A percentile compares a stretch with the other conserved stretches of the same genome.
phyloP scores from a whole-genome alignment of 2,888 invertebrate species.

The Leptarthrus brevirostris region DNA sequence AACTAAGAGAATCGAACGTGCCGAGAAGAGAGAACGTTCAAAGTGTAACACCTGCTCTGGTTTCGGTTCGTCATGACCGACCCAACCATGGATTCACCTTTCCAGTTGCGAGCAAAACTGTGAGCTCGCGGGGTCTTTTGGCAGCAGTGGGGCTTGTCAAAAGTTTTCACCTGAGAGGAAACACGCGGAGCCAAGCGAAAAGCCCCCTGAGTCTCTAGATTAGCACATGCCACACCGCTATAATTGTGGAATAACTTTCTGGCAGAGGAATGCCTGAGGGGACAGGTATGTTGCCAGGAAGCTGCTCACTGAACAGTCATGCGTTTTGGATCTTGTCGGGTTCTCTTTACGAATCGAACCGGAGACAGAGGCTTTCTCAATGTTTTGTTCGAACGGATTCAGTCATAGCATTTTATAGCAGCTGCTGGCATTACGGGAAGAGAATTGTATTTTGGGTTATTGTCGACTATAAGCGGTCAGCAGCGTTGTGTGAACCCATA shows the following conservation, averaged over 20 bases:
- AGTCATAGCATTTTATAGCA: not conserved
- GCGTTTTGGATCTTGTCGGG: not conserved
- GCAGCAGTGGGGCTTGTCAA: not conserved
- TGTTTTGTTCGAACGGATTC: not conserved
- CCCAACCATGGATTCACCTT: not conserved
- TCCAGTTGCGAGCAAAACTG: not conserved
- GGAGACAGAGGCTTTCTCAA: not conserved
- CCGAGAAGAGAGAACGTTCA: not conserved
- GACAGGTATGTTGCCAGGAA: not conserved
- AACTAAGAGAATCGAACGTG: not conserved
- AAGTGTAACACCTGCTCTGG: not conserved
- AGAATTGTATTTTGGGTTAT: not conserved
- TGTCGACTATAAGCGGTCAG: no score
- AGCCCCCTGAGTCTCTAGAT: not conserved
- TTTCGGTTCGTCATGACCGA: not conserved
- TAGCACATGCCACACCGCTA: not conserved
- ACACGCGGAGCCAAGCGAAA: not conserved
- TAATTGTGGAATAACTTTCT: not conserved
- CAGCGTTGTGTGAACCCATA: no score
- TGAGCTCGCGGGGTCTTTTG: not conserved
- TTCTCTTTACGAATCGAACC: not conserved
- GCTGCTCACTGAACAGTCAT: not conserved
- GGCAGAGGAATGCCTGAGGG: not conserved
- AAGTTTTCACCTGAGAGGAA: not conserved
- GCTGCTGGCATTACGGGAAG: not conserved